Evolutionary conservation across 1,140 invertebrate genomes (phyloP), one percentile per base, ranked within the genome.

Genomic region (Cotesia glomerata): DNA sequence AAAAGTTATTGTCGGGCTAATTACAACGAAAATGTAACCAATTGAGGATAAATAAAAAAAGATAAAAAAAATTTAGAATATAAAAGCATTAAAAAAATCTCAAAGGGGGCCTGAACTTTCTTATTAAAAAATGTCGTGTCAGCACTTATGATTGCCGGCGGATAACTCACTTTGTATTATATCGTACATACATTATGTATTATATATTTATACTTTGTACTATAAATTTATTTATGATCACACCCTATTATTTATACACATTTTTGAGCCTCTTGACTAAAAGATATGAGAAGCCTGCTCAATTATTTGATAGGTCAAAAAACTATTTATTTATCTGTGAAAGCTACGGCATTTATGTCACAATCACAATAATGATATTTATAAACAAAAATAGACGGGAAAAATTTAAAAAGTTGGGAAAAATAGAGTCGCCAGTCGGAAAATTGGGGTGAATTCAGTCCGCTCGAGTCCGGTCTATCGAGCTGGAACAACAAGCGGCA

Each of bases 401-500:
- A 61, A 67, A 52, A 16, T 45, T 1, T 11, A 34, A 14, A 62
- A 62, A 63, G 61, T 0, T 32, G 52, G 16, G 35, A 62, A 49
- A 59, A 70, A 54, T 54, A 45, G 39, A 52, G 49, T 58, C 67
- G 56, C 71, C 68, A 62, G 62, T 73, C 61, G 56, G 69, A 61
- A 81, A 81, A 82, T 81, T 81, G 78, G 76, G 76, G 71, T 75
- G 79, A 80, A 78, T 77, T 82, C 71, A 77, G 77, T 77, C 71
- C 74, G 76, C 70, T 73, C 76, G 66, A 74, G 77, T 82, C 79
- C 81, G 81, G 75, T 83, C 82, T 83, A 83, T 83, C 80, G 81
- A 80, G 76, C 81, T 83, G 81, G 81, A 83, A 83, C 81, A 83
- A 83, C 81, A 83, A 83, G 81, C 81, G 81, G 81, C 81, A 83